A percentile compares a stretch with the other conserved stretches of the same genome.
phyloP scores from a whole-genome alignment of 2,888 invertebrate genomes.

The Netelia fuscicornis region DNA sequence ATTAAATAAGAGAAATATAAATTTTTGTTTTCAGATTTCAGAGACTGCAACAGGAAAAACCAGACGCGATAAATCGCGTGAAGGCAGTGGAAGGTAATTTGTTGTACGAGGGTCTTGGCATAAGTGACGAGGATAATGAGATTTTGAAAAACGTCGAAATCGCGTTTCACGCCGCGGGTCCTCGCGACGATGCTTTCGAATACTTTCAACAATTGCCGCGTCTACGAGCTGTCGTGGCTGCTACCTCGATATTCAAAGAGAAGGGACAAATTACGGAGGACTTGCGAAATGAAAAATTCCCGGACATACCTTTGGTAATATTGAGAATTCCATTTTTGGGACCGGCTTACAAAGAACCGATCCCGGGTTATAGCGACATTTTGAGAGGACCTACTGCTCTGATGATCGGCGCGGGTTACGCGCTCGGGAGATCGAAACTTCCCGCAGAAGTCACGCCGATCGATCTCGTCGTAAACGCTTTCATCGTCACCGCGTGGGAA shows the following conservation, averaged over 20 bases:
- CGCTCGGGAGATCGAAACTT: constrained; percentile 72
- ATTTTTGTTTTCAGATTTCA: constrained; percentile 73
- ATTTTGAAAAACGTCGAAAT: constrained; percentile 74
- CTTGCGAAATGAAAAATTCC: constrained; percentile 66
- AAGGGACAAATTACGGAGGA: constrained; percentile 66
- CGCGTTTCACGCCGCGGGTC: constrained; percentile 78
- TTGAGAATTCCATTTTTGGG: constrained; percentile 76
- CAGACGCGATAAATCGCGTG: constrained; percentile 75
- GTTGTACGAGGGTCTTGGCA: constrained; percentile 74
- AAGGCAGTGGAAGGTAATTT: constrained; percentile 78
- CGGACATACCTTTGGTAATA: constrained; percentile 73
- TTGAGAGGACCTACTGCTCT: constrained; percentile 77
- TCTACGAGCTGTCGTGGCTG: constrained; percentile 69
- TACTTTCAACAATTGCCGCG: constrained; percentile 73
- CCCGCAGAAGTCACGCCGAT: constrained; percentile 77
- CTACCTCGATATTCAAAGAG: constrained; percentile 71
- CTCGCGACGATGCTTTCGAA: constrained; percentile 72
- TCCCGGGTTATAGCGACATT: constrained; percentile 78
- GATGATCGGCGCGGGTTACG: constrained; percentile 78
- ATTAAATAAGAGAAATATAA: neutral
- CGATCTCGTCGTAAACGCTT: constrained; percentile 77
- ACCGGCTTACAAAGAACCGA: constrained; percentile 78
- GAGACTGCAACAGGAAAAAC: constrained; percentile 74
- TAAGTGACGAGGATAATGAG: constrained; percentile 58
- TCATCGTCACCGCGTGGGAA: constrained; percentile 79